A percentile compares a stretch with the other conserved stretches of the same genome.
Conservation (phyloP, 2,113 vertebrate species). For the Elephas maximus region DNA sequence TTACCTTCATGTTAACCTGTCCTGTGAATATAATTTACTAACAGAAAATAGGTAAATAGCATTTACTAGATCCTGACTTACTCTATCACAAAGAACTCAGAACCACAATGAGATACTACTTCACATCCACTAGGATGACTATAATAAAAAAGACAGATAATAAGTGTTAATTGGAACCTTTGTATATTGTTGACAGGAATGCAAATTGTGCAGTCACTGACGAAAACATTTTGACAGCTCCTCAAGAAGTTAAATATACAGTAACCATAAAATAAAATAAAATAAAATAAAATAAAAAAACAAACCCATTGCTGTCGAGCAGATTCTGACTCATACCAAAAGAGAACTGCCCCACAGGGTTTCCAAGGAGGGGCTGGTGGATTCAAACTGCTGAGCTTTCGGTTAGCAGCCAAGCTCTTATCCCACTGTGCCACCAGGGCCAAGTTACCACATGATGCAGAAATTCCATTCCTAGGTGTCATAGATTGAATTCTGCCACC, state of each 20-base stretch:
- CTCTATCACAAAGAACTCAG: neutral
- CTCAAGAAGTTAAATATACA: constrained; percentile 22
- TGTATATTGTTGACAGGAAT: neutral
- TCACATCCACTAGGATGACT: neutral
- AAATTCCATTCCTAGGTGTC: neutral
- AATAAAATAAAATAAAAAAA: no score
- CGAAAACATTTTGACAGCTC: neutral
- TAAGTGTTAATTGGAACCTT: neutral
- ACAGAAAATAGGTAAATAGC: neutral
- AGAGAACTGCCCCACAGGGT: no score
- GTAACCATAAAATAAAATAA: no score
- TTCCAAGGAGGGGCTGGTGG: no score
- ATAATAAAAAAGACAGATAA: neutral
- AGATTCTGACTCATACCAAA: no score
- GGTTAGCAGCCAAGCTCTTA: no score
- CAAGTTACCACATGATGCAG: neutral
- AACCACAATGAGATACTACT: neutral
- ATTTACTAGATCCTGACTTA: neutral
- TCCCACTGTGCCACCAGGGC: no score
- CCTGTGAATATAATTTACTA: neutral
- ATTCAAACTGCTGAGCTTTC: no score
- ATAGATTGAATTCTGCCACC: no score
- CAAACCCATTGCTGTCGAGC: no score
- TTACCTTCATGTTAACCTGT: neutral
- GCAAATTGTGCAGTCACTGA: neutral